These are phyloP conservation scores for Conopomorpha cramerella DNA, from an alignment of 1,140 invertebrate species.

Conservation along the genomic window DNA sequence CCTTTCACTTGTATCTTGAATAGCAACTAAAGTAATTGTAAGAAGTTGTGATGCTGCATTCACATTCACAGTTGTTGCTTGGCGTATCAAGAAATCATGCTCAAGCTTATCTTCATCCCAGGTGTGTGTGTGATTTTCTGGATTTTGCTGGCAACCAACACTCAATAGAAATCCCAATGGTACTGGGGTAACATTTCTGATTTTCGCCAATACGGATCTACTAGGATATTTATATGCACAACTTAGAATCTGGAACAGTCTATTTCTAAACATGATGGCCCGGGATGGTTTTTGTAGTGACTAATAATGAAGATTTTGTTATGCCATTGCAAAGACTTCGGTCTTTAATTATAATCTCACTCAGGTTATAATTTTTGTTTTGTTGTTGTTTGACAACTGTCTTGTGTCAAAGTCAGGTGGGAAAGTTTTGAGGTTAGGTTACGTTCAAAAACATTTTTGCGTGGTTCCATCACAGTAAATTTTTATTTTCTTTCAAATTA, in stretches of 20 bases:
- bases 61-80: conserved; percentile 52
- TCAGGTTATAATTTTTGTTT: no score
- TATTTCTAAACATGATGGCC: conserved; percentile 22
- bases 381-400: no score
- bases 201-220: conserved; percentile 12
- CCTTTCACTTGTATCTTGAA: conserved; percentile 56
- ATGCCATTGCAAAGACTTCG: no score
- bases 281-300: neutral
- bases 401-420: no score
- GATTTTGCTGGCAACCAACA: conserved; percentile 19
- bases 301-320: neutral
- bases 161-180: conserved; percentile 8
- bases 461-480: no score
- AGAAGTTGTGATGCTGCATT: conserved; percentile 53
- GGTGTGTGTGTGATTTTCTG: conserved; percentile 9
- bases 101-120: conserved; percentile 27
- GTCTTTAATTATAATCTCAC: no score
- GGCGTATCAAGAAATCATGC: conserved; percentile 52
- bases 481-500: no score
- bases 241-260: conserved; percentile 20
- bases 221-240: conserved; percentile 10
- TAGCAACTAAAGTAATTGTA: conserved; percentile 49
- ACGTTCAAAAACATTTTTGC: no score
- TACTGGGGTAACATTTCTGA: conserved; percentile 20
- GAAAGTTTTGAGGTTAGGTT: no score